Conservation (phyloP, 2,797 vertebrate species). For the Eurystomus glaucurus region DNA sequence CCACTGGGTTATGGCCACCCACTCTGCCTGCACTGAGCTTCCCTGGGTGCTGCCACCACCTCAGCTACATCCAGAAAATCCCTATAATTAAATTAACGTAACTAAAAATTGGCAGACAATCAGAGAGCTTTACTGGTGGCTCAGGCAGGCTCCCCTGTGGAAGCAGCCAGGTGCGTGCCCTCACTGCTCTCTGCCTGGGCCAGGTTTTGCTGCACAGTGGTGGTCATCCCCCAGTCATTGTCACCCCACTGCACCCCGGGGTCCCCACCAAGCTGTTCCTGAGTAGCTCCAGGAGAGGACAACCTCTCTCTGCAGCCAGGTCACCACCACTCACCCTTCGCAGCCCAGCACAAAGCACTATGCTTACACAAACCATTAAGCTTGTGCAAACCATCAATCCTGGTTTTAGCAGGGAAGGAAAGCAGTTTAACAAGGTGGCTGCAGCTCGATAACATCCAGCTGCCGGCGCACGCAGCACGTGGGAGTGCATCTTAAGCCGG, state of each 20-base stretch:
- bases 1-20: fast-evolving
- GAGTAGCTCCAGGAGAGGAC: not conserved
- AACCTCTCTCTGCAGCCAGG: not conserved
- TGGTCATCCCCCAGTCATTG: not conserved
- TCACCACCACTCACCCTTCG: fast-evolving
- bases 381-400: not conserved
- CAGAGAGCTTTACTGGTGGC: not conserved
- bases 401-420: not conserved
- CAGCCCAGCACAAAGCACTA: not conserved
- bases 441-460: slow-evolving; percentile 40
- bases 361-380: fast-evolving
- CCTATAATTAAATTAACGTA: slow-evolving; percentile 31
- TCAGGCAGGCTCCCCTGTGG: not conserved
- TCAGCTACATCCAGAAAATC: slow-evolving; percentile 15
- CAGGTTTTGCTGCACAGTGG: fast-evolving
- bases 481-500: not conserved
- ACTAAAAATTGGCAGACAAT: slow-evolving; percentile 22
- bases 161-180: not conserved
- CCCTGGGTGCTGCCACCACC: not conserved
- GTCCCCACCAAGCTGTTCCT: fast-evolving
- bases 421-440: not conserved
- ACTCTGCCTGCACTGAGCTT: not conserved
- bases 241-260: not conserved
- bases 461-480: not conserved
- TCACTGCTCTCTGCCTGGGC: fast-evolving